Conservation (phyloP, 2,113 vertebrate genomes). For the Ctenomys sociabilis region DNA sequence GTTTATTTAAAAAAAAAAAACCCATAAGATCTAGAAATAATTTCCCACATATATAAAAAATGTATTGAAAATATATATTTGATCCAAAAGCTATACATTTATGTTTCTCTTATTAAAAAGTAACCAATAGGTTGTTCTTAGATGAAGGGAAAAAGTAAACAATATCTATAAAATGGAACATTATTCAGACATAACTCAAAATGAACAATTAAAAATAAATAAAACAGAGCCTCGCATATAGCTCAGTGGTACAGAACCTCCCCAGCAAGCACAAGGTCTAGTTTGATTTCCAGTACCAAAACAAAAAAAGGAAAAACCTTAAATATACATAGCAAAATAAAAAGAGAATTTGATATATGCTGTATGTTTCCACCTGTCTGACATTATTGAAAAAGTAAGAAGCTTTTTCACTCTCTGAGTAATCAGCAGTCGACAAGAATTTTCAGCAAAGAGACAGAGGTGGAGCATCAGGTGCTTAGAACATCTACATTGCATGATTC, state of each 20-base stretch:
- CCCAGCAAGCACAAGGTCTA: too few species aligned
- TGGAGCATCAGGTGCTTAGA: background rate
- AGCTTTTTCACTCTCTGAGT: background rate
- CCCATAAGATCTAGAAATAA: background rate
- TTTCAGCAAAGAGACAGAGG: background rate
- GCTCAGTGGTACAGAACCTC: too few species aligned
- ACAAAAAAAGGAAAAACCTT: too few species aligned
- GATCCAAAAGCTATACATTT: background rate
- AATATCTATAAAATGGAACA: background rate
- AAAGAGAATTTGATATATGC: background rate
- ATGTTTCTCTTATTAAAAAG: background rate
- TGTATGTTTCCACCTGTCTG: background rate
- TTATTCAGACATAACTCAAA: background rate
- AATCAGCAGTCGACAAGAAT: background rate
- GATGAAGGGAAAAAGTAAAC: background rate
- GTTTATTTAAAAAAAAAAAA: background rate
- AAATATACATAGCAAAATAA: background rate
- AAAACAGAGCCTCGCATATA: too few species aligned
- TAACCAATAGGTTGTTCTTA: background rate
- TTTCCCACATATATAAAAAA: background rate
- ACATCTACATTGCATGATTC: background rate
- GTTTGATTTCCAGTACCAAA: too few species aligned
- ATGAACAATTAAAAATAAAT: background rate
- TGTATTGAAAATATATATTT: background rate
- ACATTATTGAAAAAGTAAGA: background rate